phyloP scores from a whole-genome alignment of 1,140 invertebrate species.

The Drosophila littoralis region DNA sequence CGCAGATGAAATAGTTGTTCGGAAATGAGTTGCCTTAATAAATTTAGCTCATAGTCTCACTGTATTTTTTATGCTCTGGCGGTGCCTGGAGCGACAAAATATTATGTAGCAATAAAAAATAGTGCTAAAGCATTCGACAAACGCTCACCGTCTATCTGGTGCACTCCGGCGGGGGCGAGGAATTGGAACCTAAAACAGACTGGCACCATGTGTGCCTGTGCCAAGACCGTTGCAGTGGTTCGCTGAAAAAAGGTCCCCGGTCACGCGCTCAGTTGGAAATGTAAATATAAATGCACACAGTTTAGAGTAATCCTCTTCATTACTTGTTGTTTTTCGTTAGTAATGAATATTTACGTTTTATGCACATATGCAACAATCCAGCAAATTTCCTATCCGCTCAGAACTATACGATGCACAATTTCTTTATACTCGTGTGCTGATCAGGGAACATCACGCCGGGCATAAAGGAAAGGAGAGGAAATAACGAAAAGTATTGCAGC shows the following conservation, averaged over 20 bases:
- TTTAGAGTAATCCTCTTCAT: constrained; percentile 10
- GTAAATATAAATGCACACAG: constrained; percentile 22
- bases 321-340: constrained; percentile 5
- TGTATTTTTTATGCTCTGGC: constrained; percentile 16
- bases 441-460: background rate
- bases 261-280: constrained; percentile 71
- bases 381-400: constrained; percentile 38
- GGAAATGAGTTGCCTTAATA: constrained; percentile 77
- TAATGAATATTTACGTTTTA: constrained; percentile 16
- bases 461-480: constrained; percentile 12
- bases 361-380: constrained; percentile 12
- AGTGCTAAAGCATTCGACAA: constrained; percentile 81
- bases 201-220: constrained; percentile 79
- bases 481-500: constrained; percentile 34
- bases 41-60: constrained; percentile 72
- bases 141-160: constrained; percentile 49
- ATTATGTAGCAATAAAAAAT: constrained; percentile 81
- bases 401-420: constrained; percentile 53
- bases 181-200: constrained; percentile 68
- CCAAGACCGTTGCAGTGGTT: constrained; percentile 52
- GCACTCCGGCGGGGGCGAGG: constrained; percentile 20
- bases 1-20: constrained; percentile 49
- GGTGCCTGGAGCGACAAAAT: constrained; percentile 29
- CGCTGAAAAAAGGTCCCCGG: constrained; percentile 63
- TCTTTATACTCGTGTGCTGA: constrained; percentile 50